Conservation (phyloP, 2,888 invertebrate species). For the Apotomis turbidana region DNA sequence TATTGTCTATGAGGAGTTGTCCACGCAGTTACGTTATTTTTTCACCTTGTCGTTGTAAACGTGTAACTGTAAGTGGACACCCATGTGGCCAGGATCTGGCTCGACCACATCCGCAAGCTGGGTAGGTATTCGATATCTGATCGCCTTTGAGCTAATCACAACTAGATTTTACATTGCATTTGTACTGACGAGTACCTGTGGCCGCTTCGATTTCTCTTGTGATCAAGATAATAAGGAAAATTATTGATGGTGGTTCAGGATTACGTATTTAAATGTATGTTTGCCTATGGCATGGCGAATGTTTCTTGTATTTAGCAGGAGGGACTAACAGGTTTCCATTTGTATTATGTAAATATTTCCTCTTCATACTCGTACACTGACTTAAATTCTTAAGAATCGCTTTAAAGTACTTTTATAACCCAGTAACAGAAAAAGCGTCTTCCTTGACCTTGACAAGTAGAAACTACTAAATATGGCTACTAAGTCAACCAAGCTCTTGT, state of each 20-base stretch:
- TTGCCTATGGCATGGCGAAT: too few species aligned
- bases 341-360: too few species aligned
- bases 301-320: too few species aligned
- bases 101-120: conserved; percentile 67
- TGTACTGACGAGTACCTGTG: conserved; percentile 6
- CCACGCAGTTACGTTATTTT: conserved; percentile 19
- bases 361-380: too few species aligned
- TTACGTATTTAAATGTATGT: too few species aligned
- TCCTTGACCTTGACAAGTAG: too few species aligned
- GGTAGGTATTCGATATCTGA: conserved; percentile 46
- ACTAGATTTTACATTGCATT: conserved; percentile 23
- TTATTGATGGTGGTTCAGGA: neutral
- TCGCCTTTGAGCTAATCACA: conserved; percentile 35
- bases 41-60: conserved; percentile 19
- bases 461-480: too few species aligned
- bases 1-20: neutral
- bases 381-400: too few species aligned
- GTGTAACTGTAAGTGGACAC: conserved; percentile 29
- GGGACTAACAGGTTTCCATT: too few species aligned
- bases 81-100: conserved; percentile 42
- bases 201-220: neutral
- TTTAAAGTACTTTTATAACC: too few species aligned
- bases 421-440: too few species aligned
- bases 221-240: neutral
- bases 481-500: too few species aligned